Evolutionary conservation across 2,113 vertebrate species (phyloP).

Genomic region (Phrynocephalus versicolor): DNA sequence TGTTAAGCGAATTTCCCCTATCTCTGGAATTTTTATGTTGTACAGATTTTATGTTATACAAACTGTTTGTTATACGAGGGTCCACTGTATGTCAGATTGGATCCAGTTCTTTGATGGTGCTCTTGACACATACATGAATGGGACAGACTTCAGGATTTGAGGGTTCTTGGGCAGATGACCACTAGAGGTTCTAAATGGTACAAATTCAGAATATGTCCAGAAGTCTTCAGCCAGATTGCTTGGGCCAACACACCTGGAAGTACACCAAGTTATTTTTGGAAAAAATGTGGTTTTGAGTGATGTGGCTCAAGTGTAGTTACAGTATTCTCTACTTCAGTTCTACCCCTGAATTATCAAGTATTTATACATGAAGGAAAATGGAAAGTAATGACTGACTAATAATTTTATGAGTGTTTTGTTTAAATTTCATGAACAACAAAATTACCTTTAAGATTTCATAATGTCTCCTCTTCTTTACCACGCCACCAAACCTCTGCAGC

Average conservation of each 20-base stretch:
- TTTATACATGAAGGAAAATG: background rate
- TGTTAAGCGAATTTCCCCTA: too few species aligned
- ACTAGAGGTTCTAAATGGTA: background rate
- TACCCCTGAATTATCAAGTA: background rate
- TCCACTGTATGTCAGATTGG: background rate
- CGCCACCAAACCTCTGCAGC: background rate
- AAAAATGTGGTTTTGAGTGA: background rate
- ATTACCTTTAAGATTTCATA: background rate
- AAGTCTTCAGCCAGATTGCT: background rate
- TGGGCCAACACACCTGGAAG: background rate
- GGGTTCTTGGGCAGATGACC: background rate
- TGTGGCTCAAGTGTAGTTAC: background rate
- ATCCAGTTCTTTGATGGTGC: too few species aligned
- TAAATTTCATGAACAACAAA: too few species aligned
- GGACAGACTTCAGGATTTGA: background rate
- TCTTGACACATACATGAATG: background rate
- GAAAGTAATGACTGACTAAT: background rate
- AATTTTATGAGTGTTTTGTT: too few species aligned
- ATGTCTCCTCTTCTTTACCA: background rate
- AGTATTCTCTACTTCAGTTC: background rate
- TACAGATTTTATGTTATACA: too few species aligned
- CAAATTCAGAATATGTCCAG: background rate
- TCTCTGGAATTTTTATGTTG: too few species aligned
- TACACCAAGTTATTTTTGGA: too few species aligned
- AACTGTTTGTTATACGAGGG: too few species aligned